These are phyloP conservation scores for Tetramorium alpestre DNA, from an alignment of 1,140 invertebrate species.

Conservation along the genomic window DNA sequence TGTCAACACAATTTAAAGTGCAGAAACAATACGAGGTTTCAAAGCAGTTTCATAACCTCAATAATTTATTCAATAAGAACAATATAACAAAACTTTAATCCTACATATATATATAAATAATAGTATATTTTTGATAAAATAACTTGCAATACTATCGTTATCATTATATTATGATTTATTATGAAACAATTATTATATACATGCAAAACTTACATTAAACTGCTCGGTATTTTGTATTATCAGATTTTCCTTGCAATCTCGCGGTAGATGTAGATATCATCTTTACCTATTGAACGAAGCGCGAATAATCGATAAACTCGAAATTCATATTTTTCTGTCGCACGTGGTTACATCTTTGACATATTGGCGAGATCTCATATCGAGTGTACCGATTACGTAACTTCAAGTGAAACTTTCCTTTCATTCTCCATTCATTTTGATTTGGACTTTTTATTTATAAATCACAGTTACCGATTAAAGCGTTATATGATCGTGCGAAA, in stretches of 20 bases:
- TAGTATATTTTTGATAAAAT: neutral
- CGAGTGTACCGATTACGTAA: neutral
- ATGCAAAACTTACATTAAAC: neutral
- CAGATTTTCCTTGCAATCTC: neutral
- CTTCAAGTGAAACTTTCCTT: neutral
- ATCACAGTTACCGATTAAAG: neutral
- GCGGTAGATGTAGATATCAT: neutral
- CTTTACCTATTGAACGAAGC: neutral
- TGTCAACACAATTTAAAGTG: neutral
- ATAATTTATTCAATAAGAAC: neutral
- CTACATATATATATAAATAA: neutral
- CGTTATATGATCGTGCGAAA: neutral
- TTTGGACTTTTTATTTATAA: too few species aligned
- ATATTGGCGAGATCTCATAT: neutral
- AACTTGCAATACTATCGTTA: neutral
- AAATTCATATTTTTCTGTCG: neutral
- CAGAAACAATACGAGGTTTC: neutral
- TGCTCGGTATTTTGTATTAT: neutral
- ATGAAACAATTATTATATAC: neutral
- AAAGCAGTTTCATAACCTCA: conserved; percentile 4
- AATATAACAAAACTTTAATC: neutral
- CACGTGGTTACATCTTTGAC: too few species aligned
- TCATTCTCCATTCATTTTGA: neutral
- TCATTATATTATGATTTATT: neutral
- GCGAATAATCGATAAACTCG: neutral